Evolutionary conservation across 1,140 invertebrate species (phyloP).

Genomic region (Drosophila pruinosa): DNA sequence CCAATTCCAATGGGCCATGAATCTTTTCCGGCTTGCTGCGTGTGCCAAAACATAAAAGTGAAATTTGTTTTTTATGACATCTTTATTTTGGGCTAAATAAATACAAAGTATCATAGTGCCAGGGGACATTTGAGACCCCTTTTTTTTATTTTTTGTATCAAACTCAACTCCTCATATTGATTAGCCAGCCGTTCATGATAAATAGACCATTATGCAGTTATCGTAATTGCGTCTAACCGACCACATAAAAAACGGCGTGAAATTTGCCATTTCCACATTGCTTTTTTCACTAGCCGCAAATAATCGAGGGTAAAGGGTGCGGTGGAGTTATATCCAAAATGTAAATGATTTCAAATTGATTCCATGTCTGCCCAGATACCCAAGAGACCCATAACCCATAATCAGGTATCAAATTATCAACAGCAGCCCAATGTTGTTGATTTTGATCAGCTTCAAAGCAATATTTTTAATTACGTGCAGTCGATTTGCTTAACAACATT

Average conservation of each 20-base stretch:
- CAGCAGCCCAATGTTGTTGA: background rate
- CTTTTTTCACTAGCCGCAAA: constrained; percentile 8
- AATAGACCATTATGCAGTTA: constrained; percentile 70
- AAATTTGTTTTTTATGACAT: constrained; percentile 81
- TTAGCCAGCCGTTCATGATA: constrained; percentile 73
- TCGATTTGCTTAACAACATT: no score
- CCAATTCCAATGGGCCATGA: constrained; percentile 73
- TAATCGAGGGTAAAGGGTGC: constrained; percentile 3
- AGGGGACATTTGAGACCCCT: constrained; percentile 53
- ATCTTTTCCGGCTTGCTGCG: constrained; percentile 62
- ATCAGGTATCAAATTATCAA: constrained; percentile 3
- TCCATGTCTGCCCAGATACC: background rate
- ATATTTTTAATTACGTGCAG: background rate
- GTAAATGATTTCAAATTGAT: constrained; percentile 33
- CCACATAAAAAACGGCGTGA: constrained; percentile 9
- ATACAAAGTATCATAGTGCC: constrained; percentile 73
- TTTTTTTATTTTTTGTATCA: no score
- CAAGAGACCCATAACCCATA: constrained; percentile 6
- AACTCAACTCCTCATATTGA: no score
- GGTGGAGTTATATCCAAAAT: constrained; percentile 41
- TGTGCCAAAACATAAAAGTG: constrained; percentile 74
- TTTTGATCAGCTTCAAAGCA: background rate
- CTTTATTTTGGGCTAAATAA: constrained; percentile 76
- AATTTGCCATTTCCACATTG: background rate
- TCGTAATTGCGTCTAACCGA: constrained; percentile 53